Conservation (phyloP, 2,113 vertebrate genomes). For the Callionymus lyra region DNA sequence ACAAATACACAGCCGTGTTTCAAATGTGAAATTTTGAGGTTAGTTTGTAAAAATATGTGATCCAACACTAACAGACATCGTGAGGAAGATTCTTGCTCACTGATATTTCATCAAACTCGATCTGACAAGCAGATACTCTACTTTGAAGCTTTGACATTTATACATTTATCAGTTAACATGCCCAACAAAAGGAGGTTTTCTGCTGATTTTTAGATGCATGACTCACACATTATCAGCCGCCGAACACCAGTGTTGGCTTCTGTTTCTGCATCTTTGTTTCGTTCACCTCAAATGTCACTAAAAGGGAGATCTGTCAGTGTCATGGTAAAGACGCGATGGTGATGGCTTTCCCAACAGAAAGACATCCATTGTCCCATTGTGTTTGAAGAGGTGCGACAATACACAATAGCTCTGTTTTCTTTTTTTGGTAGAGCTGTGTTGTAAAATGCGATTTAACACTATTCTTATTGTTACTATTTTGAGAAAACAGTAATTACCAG, state of each 20-base stretch:
- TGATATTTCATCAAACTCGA: constrained; percentile 27
- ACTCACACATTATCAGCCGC: no score
- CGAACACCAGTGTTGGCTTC: constrained; percentile 3
- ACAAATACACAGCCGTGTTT: background rate
- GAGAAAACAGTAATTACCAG: no score
- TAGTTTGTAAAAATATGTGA: constrained; percentile 18
- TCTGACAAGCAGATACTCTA: constrained; percentile 22
- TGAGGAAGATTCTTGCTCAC: constrained; percentile 7
- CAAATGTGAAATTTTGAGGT: constrained; percentile 22
- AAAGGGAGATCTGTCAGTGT: constrained; percentile 20
- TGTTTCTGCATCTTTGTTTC: constrained; percentile 15
- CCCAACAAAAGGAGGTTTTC: no score
- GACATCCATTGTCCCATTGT: constrained; percentile 21
- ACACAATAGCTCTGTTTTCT: no score
- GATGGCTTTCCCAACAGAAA: constrained; percentile 19
- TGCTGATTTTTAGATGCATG: no score
- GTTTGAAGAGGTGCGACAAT: background rate
- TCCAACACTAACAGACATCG: constrained; percentile 16
- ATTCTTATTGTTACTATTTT: no score
- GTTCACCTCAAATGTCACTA: constrained; percentile 20
- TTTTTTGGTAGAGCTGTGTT: no score
- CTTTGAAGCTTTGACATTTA: no score
- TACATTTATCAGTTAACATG: no score
- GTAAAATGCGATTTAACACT: no score
- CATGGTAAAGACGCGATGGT: constrained; percentile 32